Base-by-base conservation (phyloP, 2,113 vertebrate species). In the Tragelaphus strepsiceros region DNA sequence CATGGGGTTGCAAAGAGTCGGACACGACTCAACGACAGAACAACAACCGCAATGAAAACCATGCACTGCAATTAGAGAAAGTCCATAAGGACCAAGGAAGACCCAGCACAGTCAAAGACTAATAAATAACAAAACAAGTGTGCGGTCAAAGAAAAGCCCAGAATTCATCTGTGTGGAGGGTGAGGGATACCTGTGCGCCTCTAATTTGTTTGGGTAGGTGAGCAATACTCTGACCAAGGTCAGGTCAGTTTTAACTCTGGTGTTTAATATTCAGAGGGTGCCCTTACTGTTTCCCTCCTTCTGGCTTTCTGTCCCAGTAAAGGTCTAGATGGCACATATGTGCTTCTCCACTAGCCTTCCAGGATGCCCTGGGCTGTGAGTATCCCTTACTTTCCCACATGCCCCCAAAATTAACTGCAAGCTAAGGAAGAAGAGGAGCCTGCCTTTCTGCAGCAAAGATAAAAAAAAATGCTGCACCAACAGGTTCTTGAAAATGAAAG, bases 401-500 rank as follows among this genome's bases (percentile, higher is more conserved):
- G 61, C 7, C 12, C 6, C 35, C 6, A 6, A 30, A 56, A 85
- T 1, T 35, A 88, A 39, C 1, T 24, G 3, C 21, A 61, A 22
- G 28, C 10, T 10, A 49, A 84, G 16, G 13, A 54, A 24, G 15
- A 81, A 28, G 49, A 61, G 59, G 11, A 97, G 46, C n/a, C 59
- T 74, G 26, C 43, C 67, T 49, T 35, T 35, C 84, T 6, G 43
- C 78, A 85, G 82, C 30, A 64, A 49, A 67, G 58, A 58, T n/a
- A 6, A 5, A 51, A 74, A 39, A 43, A 78, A n/a, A 83, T 2
- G 10, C 19, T 85, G 51, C 77, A 14, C 67, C 35, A 53, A 3
- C 89, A 90, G 54, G 88, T 82, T 92, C 78, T 46, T 59, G 84
- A 97, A 98, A 98, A 87, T 30, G 94, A 97, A 97, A 98, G 97